Evolutionary conservation across 2,888 invertebrate species (phyloP).

Genomic region (Gryllus longicercus): DNA sequence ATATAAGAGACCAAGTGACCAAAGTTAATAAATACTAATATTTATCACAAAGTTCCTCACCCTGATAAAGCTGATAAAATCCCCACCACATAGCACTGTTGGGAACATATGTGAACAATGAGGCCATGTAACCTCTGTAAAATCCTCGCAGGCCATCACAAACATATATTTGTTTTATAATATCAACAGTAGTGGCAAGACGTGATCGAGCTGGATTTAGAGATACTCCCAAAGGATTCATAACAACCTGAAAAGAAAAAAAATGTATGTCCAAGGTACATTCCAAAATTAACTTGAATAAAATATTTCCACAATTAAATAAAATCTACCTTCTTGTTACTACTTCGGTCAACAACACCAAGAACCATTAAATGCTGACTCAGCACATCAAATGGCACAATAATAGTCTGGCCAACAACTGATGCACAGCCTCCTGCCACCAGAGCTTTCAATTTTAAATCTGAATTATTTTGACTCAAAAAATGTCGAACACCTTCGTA

Average conservation of each 20-base stretch:
- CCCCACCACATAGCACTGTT: constrained; percentile 99
- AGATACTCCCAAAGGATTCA: constrained; percentile 74
- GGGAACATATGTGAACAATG: constrained; percentile 89
- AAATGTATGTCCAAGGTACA: not conserved
- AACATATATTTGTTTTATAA: constrained; percentile 72
- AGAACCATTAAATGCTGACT: constrained; percentile 96
- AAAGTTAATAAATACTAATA: not conserved
- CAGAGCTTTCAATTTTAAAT: constrained; percentile 69
- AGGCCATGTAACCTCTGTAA: constrained; percentile 90
- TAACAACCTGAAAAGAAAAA: constrained; percentile 48
- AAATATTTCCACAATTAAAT: not conserved
- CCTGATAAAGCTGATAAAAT: constrained; percentile 90
- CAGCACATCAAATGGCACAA: constrained; percentile 94
- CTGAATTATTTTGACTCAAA: constrained; percentile 63
- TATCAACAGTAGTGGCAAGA: constrained; percentile 67
- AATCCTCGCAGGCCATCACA: constrained; percentile 83
- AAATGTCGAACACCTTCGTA: constrained; percentile 88
- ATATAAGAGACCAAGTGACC: no score
- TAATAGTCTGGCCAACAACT: constrained; percentile 87
- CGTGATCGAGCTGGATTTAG: constrained; percentile 60
- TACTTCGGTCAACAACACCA: constrained; percentile 54
- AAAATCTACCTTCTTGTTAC: constrained; percentile 32
- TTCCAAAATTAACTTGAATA: not conserved
- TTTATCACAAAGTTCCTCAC: constrained; percentile 51
- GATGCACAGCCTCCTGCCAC: constrained; percentile 90